A percentile compares a stretch with the other conserved stretches of the same genome.
Conservation (phyloP, 2,113 vertebrate species). For the Cynopterus brachyotis region DNA sequence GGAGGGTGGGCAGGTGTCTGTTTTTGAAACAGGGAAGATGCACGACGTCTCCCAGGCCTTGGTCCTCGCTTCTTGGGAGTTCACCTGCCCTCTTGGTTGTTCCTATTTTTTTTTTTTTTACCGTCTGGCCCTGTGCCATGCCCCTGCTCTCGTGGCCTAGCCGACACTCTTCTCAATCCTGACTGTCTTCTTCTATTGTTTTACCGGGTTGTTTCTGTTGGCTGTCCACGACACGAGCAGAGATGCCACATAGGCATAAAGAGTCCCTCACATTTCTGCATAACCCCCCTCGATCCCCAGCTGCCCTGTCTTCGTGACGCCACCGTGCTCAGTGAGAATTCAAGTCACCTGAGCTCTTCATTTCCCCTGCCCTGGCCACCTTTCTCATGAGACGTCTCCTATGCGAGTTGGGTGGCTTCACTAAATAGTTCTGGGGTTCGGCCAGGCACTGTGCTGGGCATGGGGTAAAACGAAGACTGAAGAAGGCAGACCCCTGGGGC, state of each 20-base stretch:
- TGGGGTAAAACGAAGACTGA: no score
- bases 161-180: neutral
- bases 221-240: neutral
- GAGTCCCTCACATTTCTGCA: neutral
- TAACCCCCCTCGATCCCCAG: neutral
- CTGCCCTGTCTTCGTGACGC: neutral
- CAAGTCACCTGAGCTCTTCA: neutral
- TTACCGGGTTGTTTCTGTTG: neutral
- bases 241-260: accelerated
- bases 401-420: neutral
- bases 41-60: accelerated
- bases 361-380: accelerated
- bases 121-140: neutral
- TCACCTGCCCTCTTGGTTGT: neutral
- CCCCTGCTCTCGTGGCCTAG: neutral
- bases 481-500: neutral
- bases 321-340: accelerated
- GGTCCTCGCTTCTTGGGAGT: neutral
- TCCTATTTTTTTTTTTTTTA: neutral
- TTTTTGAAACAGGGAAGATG: accelerated
- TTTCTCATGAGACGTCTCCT: neutral
- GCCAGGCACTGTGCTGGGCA: neutral
- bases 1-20: no score
- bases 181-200: neutral
- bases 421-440: neutral